Percentiles rank a stretch among this genome's conserved stretches.
phyloP scores from a whole-genome alignment of 2,797 vertebrate genomes.

The Pteropus rufus region DNA sequence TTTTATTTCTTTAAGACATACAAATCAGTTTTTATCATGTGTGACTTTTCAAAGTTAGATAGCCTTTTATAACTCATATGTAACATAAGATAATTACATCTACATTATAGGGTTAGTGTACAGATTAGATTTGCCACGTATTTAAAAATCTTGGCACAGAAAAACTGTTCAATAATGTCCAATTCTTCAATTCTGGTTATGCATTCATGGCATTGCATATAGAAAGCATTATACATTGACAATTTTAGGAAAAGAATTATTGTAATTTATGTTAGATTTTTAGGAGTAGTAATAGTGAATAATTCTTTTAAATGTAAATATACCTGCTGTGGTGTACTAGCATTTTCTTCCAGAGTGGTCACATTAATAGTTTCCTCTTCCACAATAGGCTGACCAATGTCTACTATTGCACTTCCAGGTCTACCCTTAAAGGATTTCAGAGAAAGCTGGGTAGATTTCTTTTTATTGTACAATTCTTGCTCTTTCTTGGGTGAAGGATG shows the following conservation, averaged over 20 bases:
- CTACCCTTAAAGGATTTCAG: constrained; percentile 72
- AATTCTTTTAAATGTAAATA: neutral
- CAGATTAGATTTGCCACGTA: neutral
- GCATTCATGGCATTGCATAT: neutral
- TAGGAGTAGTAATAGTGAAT: neutral
- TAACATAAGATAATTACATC: neutral
- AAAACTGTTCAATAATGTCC: neutral
- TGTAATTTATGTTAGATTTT: neutral
- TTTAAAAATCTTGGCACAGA: neutral
- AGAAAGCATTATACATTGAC: neutral
- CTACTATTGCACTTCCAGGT: constrained; percentile 8
- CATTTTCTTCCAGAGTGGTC: constrained; percentile 51
- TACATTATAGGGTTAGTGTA: neutral
- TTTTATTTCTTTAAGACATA: neutral
- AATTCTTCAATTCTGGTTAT: neutral
- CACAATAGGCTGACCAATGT: neutral
- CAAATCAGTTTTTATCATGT: neutral
- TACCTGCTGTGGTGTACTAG: constrained; percentile 74
- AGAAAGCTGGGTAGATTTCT: constrained; percentile 30
- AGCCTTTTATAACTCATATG: neutral
- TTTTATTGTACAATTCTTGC: constrained; percentile 69
- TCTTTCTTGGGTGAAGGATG: constrained; percentile 73
- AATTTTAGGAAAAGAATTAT: neutral
- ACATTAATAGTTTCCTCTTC: constrained; percentile 56
- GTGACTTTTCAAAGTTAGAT: neutral